phyloP scores from a whole-genome alignment of 35 echinoderm and acorn worm genomes.

The Lytechinus variegatus region DNA sequence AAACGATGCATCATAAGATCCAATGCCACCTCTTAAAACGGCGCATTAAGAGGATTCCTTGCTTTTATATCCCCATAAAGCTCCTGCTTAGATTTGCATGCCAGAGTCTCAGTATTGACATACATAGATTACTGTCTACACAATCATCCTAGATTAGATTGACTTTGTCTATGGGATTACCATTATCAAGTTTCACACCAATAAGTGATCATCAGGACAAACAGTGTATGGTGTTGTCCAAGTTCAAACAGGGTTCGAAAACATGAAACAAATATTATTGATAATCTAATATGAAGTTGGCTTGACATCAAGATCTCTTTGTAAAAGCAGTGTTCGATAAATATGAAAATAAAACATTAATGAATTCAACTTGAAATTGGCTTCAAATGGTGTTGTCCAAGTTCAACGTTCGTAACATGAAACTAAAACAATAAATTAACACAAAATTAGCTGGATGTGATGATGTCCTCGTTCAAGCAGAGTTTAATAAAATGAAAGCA shows the following conservation, averaged over 20 bases:
- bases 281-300: background rate
- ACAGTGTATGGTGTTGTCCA: background rate
- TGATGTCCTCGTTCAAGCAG: no score
- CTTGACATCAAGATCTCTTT: background rate
- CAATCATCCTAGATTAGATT: background rate
- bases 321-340: no score
- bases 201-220: background rate
- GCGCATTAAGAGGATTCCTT: background rate
- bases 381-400: no score
- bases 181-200: background rate
- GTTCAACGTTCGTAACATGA: no score
- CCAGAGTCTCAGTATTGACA: background rate
- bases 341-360: no score
- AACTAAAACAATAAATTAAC: no score
- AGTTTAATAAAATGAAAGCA: no score
- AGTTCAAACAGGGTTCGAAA: background rate
- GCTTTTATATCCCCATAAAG: background rate
- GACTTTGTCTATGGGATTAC: background rate
- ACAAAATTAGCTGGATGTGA: no score
- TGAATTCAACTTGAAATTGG: no score
- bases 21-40: background rate
- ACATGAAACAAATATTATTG: background rate
- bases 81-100: background rate
- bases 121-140: background rate
- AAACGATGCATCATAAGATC: background rate